Conservation (phyloP, 64 coral and sea anemone species). For the Hydrozoanthus tunicans region DNA sequence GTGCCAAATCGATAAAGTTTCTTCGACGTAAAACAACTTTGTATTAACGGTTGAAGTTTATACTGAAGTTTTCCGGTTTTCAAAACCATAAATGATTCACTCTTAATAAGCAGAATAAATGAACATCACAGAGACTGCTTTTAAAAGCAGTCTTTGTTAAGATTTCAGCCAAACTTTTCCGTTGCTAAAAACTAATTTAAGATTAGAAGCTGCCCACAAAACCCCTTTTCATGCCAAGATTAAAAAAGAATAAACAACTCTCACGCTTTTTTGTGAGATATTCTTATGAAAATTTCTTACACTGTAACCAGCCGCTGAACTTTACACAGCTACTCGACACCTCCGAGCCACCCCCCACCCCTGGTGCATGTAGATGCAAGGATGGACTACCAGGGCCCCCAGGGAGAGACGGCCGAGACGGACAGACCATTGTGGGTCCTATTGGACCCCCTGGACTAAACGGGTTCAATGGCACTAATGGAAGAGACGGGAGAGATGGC, state of each 20-base stretch:
- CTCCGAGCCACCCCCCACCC: slow-evolving; percentile 53
- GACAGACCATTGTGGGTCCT: slow-evolving; percentile 59
- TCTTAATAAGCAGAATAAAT: too few relatives aligned
- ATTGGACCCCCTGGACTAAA: slow-evolving; percentile 48
- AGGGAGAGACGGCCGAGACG: slow-evolving; percentile 69
- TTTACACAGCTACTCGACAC: slow-evolving; percentile 4
- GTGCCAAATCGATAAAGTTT: too few relatives aligned
- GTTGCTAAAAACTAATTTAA: too few relatives aligned
- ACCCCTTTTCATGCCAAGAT: background rate
- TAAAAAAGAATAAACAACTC: background rate
- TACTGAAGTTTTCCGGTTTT: too few relatives aligned
- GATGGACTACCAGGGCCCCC: slow-evolving; percentile 61
- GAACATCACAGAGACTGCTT: too few relatives aligned
- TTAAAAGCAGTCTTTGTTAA: too few relatives aligned
- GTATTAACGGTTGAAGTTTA: too few relatives aligned
- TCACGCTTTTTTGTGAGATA: background rate
- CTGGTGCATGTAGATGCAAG: slow-evolving; percentile 44
- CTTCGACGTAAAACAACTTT: too few relatives aligned
- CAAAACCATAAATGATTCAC: too few relatives aligned
- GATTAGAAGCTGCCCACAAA: too few relatives aligned
- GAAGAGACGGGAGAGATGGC: slow-evolving; percentile 68
- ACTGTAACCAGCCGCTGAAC: background rate
- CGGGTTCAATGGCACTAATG: slow-evolving; percentile 64
- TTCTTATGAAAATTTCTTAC: background rate
- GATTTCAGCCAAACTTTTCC: too few relatives aligned